Conservation (phyloP, 1,140 invertebrate genomes). For the Agrypnia vestita region DNA sequence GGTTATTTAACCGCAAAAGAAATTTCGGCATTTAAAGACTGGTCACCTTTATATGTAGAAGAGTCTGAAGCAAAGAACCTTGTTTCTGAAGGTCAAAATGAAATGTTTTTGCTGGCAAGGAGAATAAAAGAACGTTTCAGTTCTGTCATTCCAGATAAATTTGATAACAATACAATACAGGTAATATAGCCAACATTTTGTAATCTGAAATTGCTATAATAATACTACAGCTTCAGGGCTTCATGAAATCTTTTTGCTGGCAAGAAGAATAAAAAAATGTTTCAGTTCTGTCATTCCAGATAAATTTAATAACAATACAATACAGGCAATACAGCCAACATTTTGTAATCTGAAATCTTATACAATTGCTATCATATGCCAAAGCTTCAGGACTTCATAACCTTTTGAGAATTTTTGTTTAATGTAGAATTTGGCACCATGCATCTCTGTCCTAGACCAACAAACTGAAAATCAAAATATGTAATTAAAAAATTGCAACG, state of each 20-base stretch:
- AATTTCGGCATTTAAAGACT: slow-evolving; percentile 70
- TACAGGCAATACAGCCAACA: slow-evolving; percentile 17
- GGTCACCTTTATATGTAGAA: slow-evolving; percentile 67
- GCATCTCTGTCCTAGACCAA: too few relatives aligned
- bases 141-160: slow-evolving; percentile 71
- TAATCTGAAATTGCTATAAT: too few relatives aligned
- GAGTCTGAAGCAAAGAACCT: slow-evolving; percentile 72
- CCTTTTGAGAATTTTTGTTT: too few relatives aligned
- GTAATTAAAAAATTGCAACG: too few relatives aligned
- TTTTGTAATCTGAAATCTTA: slow-evolving; percentile 2
- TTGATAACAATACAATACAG: slow-evolving; percentile 14
- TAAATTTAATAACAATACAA: slow-evolving; percentile 32
- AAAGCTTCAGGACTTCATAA: too few relatives aligned
- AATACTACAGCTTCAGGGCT: too few relatives aligned
- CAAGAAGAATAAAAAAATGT: slow-evolving; percentile 77
- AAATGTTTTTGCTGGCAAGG: slow-evolving; percentile 78
- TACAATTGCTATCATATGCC: too few relatives aligned
- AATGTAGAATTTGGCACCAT: too few relatives aligned
- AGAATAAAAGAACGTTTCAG: slow-evolving; percentile 80
- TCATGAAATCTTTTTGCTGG: slow-evolving; percentile 79
- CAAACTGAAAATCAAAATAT: too few relatives aligned
- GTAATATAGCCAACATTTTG: slow-evolving; percentile 24
- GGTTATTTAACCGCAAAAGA: slow-evolving; percentile 62
- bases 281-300: slow-evolving; percentile 77
- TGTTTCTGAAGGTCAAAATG: slow-evolving; percentile 78